A percentile compares a stretch with the other conserved stretches of the same genome.
These are phyloP conservation scores for Biston betularia DNA, from an alignment of 2,888 invertebrate genomes.

Conservation along the genomic window DNA sequence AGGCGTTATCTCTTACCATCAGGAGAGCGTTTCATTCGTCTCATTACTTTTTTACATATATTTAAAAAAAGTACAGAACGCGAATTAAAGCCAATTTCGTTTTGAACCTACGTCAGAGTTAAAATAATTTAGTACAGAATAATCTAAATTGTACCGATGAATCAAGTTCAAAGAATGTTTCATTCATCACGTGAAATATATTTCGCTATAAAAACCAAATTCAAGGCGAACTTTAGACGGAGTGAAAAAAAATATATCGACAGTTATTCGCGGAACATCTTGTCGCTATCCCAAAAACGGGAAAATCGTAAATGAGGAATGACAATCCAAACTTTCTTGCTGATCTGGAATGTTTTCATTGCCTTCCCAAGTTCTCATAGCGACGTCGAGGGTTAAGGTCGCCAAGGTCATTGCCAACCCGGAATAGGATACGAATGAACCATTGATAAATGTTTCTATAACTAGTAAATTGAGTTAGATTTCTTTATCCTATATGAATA, in stretches of 20 bases:
- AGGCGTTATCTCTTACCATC: too few relatives aligned
- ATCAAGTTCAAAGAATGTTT: constrained; percentile 11
- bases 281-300: constrained; percentile 42
- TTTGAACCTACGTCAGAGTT: not conserved
- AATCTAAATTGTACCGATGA: constrained; percentile 8
- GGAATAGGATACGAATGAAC: constrained; percentile 24
- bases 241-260: constrained; percentile 22
- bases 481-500: constrained; percentile 14
- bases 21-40: too few relatives aligned
- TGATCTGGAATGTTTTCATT: constrained; percentile 49
- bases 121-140: constrained; percentile 2
- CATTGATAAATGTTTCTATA: constrained; percentile 27
- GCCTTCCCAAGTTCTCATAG: constrained; percentile 30
- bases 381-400: constrained; percentile 34
- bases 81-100: constrained; percentile 1
- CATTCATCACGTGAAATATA: constrained; percentile 12
- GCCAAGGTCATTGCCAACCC: constrained; percentile 35
- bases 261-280: constrained; percentile 40
- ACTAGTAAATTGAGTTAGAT: constrained; percentile 25
- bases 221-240: constrained; percentile 16
- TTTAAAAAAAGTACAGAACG: too few relatives aligned
- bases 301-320: constrained; percentile 53
- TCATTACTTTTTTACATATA: too few relatives aligned
- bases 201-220: constrained; percentile 24
- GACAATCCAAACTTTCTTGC: constrained; percentile 51